Percentiles rank a stretch among this genome's conserved stretches.
These are phyloP conservation scores for Columba janthina DNA, from an alignment of 2,113 vertebrate genomes.

Conservation along the genomic window DNA sequence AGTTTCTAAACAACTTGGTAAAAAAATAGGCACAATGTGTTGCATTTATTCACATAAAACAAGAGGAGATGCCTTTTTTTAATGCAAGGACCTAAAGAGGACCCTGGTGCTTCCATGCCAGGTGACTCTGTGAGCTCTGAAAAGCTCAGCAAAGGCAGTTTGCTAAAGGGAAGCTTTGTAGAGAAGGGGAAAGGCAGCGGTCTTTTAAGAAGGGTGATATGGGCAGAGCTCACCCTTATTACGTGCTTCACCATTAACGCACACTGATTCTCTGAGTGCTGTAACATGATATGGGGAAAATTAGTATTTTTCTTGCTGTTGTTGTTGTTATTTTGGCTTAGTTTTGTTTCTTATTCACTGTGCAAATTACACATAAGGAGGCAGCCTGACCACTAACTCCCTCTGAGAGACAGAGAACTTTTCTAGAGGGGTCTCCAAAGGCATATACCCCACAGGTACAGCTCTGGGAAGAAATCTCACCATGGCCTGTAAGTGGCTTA, in stretches of 20 bases:
- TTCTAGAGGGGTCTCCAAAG: background rate
- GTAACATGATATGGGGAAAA: background rate
- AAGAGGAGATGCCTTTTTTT: conserved; percentile 43
- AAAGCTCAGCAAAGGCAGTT: background rate
- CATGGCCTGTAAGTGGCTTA: background rate
- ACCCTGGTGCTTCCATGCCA: background rate
- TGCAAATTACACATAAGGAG: background rate
- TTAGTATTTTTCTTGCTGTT: background rate
- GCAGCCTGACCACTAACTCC: background rate
- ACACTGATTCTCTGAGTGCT: background rate
- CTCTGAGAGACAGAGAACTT: background rate
- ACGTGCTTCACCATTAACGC: background rate
- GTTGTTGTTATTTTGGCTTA: background rate
- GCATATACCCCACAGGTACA: background rate
- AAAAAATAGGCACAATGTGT: conserved; percentile 19
- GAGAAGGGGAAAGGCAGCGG: background rate
- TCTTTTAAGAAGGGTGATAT: background rate
- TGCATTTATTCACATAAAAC: conserved; percentile 54
- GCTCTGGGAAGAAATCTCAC: background rate
- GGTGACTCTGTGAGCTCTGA: background rate
- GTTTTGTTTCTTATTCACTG: background rate
- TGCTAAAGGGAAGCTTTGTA: background rate
- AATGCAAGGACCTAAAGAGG: background rate
- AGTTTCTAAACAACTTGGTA: conserved; percentile 62
- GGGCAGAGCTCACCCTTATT: background rate